Conservation (phyloP, 2,797 vertebrate species). For the Lepus townsendii region DNA sequence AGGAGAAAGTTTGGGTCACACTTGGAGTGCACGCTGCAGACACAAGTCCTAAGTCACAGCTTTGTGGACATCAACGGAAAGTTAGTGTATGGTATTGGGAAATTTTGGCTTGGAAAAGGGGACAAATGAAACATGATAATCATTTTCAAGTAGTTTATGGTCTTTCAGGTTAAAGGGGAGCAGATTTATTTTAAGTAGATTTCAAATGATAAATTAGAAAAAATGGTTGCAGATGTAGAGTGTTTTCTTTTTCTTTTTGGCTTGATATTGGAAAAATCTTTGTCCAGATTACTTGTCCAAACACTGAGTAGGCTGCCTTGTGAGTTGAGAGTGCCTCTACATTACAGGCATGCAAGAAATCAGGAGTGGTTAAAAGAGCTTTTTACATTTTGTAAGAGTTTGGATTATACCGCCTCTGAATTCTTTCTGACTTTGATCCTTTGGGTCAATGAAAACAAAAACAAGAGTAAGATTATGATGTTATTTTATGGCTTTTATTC, state of each 20-base stretch:
- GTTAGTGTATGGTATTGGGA: neutral
- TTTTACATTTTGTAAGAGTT: neutral
- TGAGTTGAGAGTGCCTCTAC: neutral
- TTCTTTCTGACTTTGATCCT: neutral
- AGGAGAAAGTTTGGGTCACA: neutral
- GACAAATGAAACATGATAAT: neutral
- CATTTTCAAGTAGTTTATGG: conserved; percentile 6
- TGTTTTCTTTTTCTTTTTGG: neutral
- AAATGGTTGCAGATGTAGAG: neutral
- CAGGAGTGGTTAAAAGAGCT: neutral
- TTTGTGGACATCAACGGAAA: neutral
- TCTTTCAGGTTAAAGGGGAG: neutral
- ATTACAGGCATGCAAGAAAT: neutral
- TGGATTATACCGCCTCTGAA: neutral
- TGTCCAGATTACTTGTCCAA: neutral
- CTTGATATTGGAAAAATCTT: neutral
- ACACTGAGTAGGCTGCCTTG: neutral
- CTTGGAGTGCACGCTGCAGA: neutral
- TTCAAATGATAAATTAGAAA: neutral
- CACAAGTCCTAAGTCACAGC: neutral
- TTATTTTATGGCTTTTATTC: neutral
- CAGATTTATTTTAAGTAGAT: neutral
- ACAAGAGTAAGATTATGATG: neutral
- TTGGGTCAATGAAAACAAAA: neutral
- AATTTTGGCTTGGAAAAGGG: neutral